Conservation (phyloP, 1,140 invertebrate species). For the Drosophila miranda region DNA sequence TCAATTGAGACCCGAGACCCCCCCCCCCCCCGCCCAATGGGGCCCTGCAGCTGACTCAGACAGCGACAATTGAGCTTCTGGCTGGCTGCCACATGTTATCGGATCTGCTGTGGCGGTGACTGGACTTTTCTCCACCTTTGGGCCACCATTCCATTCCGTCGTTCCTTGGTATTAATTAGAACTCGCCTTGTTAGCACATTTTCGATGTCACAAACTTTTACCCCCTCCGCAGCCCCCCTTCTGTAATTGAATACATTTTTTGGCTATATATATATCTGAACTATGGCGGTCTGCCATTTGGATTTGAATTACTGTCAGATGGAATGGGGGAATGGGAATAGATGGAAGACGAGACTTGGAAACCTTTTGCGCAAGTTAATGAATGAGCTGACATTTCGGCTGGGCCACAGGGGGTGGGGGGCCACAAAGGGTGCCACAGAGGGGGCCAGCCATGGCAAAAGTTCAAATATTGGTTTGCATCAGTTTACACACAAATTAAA, state of each 20-base stretch:
- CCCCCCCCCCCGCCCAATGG: no score
- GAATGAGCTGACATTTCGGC: conserved; percentile 73
- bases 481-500: conserved; percentile 75
- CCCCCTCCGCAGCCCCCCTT: not conserved
- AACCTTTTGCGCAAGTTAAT: conserved; percentile 72
- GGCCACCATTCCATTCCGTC: no score
- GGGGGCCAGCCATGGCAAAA: conserved; percentile 47
- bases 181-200: conserved; percentile 34
- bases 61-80: conserved; percentile 7
- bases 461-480: conserved; percentile 75
- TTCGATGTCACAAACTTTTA: conserved; percentile 30
- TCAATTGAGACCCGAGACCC: not conserved
- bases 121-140: not conserved
- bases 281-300: conserved; percentile 53
- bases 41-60: not conserved
- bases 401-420: not conserved
- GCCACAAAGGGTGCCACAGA: no score
- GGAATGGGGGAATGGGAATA: conserved; percentile 6
- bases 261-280: conserved; percentile 22
- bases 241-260: conserved; percentile 43
- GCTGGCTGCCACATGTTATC: conserved; percentile 12
- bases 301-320: conserved; percentile 45
- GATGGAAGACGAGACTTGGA: conserved; percentile 24
- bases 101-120: conserved; percentile 7
- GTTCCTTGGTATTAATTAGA: conserved; percentile 23